Base-by-base conservation (phyloP, 2,113 vertebrate species). In the Pao palembangensis region DNA sequence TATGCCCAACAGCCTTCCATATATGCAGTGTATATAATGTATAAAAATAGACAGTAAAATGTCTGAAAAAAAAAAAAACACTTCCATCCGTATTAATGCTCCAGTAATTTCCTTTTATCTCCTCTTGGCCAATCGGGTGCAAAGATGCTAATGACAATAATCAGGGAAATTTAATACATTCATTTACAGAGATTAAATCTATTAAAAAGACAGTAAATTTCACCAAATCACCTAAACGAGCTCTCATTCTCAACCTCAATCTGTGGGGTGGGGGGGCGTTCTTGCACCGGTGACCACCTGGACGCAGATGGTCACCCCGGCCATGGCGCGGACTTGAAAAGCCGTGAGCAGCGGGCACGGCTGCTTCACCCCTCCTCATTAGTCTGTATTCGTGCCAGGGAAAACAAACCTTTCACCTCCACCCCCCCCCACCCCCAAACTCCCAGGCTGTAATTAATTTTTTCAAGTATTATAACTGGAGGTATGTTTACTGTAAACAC, bases 331-430 rank as follows among this genome's bases (percentile, higher is more conserved):
- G 63, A 81, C 66, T 78, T 62, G 51, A 75, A 71, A 67, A 79
- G 73, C 74, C 41, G 23, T 48, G 6, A 38, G 59, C 57, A 8
- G 54, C 58, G 10, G 49, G 28, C 20, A 51, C 16, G n/a, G 42
- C 44, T 48, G 60, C 77, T 62, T 63, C 21, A 23, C 21, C 67
- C 73, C 60, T 66, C 50, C 62, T 31, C 51, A 60, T 68, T 79
- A 69, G 81, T 85, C 64, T 82, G 73, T 76, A 79, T 76, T 75
- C 75, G 47, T 76, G 83, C 64, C 67, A 66, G 66, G 64, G 55
- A 71, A 87, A 76, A 85, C 75, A 86, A 85, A 84, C 68, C 69
- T 56, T 69, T 73, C 70, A 80, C 78, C 71, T 80, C 21, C 21
- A 23, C 21, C 21, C 21, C 21, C 21, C 2, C 21, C 21, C 64